These are phyloP conservation scores for Grammomys dolichurus DNA, from an alignment of 2,113 vertebrate genomes.

Conservation along the genomic window DNA sequence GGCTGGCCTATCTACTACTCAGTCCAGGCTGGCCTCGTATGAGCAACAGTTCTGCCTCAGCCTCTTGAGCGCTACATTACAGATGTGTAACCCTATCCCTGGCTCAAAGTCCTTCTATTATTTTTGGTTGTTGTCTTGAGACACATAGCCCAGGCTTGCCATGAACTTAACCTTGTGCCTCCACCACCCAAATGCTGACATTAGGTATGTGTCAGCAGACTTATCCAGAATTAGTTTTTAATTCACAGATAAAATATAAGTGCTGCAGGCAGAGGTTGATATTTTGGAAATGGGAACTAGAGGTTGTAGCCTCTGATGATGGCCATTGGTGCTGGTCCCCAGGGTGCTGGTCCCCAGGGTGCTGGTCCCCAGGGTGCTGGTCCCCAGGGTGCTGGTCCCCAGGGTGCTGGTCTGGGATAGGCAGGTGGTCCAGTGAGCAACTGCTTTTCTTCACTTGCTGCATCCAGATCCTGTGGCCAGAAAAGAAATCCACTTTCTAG, in stretches of 20 bases:
- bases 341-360: background rate
- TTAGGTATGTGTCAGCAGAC: background rate
- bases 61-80: background rate
- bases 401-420: background rate
- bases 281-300: background rate
- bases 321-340: background rate
- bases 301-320: background rate
- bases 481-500: background rate
- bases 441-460: background rate
- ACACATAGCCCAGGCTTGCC: background rate
- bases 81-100: background rate
- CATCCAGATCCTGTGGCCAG: background rate
- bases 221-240: background rate
- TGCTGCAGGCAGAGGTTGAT: background rate
- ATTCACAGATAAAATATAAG: conserved; percentile 17
- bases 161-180: background rate
- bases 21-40: background rate
- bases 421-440: background rate
- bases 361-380: background rate
- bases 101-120: background rate
- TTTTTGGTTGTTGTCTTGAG: background rate
- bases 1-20: too few species aligned
- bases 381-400: background rate
- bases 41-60: background rate
- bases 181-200: background rate